phyloP scores from a whole-genome alignment of 2,113 vertebrate genomes.

The Thinocorus orbignyianus region DNA sequence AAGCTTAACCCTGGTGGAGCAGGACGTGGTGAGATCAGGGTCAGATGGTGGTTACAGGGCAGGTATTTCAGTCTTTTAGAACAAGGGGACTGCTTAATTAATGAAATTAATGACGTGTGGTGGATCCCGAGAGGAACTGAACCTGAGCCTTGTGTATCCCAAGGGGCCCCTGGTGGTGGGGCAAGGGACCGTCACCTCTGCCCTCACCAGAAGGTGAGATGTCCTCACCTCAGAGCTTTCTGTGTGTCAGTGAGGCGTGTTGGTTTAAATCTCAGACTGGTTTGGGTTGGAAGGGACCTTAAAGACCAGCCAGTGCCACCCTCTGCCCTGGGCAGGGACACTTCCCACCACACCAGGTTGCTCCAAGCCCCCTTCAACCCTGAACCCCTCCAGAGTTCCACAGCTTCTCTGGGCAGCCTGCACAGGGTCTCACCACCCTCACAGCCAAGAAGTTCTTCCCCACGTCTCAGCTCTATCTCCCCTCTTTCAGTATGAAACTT shows the following conservation, averaged over 20 bases:
- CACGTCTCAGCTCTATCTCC: too few species aligned
- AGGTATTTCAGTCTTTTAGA: background rate
- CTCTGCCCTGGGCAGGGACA: too few species aligned
- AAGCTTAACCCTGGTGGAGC: background rate
- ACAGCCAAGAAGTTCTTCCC: too few species aligned
- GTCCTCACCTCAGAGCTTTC: background rate
- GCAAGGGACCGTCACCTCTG: background rate
- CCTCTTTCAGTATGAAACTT: too few species aligned
- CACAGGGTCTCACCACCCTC: too few species aligned
- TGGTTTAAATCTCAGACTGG: background rate
- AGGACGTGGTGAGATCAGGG: background rate
- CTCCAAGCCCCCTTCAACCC: too few species aligned
- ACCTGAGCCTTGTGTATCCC: fast-evolving
- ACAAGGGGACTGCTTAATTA: background rate
- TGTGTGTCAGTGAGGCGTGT: fast-evolving
- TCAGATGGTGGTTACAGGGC: background rate
- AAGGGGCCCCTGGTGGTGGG: background rate
- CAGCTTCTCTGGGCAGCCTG: too few species aligned
- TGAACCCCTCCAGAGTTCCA: too few species aligned
- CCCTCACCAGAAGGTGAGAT: background rate
- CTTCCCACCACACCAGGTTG: too few species aligned
- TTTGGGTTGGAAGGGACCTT: too few species aligned
- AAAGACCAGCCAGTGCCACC: too few species aligned
- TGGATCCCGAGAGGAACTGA: background rate
- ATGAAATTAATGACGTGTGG: background rate